A percentile compares a stretch with the other conserved stretches of the same genome.
Evolutionary conservation across 2,797 vertebrate species (phyloP).

Genomic region (Acomys russatus): DNA sequence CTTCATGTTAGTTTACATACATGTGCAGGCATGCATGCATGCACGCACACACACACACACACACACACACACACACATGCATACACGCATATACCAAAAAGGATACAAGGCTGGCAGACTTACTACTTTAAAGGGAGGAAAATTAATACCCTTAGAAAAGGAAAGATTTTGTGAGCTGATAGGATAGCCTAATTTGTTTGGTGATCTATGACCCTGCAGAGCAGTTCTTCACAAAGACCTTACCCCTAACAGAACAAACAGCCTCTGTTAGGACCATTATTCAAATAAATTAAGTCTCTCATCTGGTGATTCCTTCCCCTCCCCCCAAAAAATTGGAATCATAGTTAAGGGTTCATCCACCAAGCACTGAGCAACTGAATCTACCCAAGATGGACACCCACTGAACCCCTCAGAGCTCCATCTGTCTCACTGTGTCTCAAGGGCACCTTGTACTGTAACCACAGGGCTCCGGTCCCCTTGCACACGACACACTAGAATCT

Average conservation of each 20-base stretch:
- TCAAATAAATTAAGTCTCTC: constrained; percentile 43
- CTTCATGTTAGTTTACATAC: constrained; percentile 25
- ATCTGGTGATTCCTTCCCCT: not conserved
- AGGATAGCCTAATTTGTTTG: constrained; percentile 16
- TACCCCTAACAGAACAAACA: not conserved
- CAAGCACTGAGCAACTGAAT: constrained; percentile 24
- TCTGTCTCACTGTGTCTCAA: not conserved
- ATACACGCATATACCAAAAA: not conserved
- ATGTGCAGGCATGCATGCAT: accelerated
- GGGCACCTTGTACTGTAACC: not conserved
- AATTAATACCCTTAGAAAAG: not conserved
- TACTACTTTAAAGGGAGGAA: not conserved
- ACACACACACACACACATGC: too few species aligned
- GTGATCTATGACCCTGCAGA: not conserved
- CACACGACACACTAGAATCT: not conserved
- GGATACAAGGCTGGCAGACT: not conserved
- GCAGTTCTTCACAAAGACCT: not conserved
- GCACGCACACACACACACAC: too few species aligned
- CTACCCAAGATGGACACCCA: not conserved
- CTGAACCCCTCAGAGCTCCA: not conserved
- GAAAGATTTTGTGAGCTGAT: constrained; percentile 29
- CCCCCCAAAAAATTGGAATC: not conserved
- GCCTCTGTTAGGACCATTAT: constrained; percentile 13
- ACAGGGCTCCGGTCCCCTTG: not conserved
- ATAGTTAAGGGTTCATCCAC: not conserved